phyloP scores from a whole-genome alignment of 2,113 vertebrate species.

The Strix aluco region DNA sequence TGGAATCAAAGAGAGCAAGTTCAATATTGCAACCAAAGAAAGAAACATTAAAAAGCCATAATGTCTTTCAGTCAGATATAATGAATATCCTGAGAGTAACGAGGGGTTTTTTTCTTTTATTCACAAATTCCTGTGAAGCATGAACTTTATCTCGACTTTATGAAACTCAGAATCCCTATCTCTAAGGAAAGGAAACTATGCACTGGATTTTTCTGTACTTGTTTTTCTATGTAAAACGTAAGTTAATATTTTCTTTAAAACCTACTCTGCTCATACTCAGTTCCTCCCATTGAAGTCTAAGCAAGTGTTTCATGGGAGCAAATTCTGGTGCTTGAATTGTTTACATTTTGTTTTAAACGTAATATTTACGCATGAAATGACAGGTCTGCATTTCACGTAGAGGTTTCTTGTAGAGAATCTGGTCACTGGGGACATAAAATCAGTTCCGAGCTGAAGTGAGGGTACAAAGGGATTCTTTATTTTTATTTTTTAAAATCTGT shows the following conservation, averaged over 20 bases:
- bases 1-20: not conserved
- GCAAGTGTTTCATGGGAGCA: not conserved
- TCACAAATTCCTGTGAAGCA: not conserved
- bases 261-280: not conserved
- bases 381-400: not conserved
- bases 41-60: slow-evolving; percentile 31
- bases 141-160: not conserved
- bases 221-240: not conserved
- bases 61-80: not conserved
- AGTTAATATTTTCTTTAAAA: not conserved
- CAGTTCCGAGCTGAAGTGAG: not conserved
- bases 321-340: not conserved
- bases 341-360: not conserved
- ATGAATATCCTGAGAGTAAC: not conserved
- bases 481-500: not conserved
- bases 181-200: not conserved
- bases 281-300: not conserved
- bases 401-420: not conserved
- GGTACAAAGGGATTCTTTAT: not conserved
- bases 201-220: not conserved
- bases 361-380: not conserved
- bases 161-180: not conserved
- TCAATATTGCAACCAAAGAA: slow-evolving; percentile 34
- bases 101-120: not conserved
- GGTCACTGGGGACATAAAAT: not conserved